A percentile compares a stretch with the other conserved stretches of the same genome.
Evolutionary conservation across 2,797 vertebrate species (phyloP).

Genomic region (Eulemur rubriventer): DNA sequence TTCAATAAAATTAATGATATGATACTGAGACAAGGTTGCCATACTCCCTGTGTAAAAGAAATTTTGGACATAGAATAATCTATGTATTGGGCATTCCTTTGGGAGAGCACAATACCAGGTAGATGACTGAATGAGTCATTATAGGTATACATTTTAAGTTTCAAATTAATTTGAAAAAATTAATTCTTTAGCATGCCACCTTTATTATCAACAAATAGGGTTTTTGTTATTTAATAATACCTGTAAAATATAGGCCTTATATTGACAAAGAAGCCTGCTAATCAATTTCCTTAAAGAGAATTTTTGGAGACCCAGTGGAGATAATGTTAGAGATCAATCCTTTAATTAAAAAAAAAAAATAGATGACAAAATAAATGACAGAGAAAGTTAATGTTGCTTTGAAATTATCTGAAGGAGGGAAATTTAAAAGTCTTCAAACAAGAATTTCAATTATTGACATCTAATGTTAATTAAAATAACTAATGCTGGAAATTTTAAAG

Average conservation of each 20-base stretch:
- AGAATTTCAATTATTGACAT: neutral
- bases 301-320: neutral
- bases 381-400: neutral
- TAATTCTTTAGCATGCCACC: neutral
- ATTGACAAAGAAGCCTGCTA: neutral
- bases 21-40: neutral
- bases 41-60: neutral
- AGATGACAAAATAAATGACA: neutral
- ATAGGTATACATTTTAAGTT: neutral
- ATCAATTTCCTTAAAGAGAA: neutral
- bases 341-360: neutral
- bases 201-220: neutral
- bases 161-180: neutral
- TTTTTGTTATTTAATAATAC: neutral
- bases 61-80: neutral
- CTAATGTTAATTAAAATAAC: constrained; percentile 7
- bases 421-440: constrained; percentile 18
- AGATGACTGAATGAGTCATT: neutral
- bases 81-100: neutral
- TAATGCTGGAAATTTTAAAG: neutral
- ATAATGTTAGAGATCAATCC: neutral
- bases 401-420: constrained; percentile 3
- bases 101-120: neutral
- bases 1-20: neutral
- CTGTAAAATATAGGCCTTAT: neutral